Percentiles rank a stretch among this genome's conserved stretches.
Evolutionary conservation across 1,140 invertebrate species (phyloP).

Genomic region (Geopemphigus sp.): DNA sequence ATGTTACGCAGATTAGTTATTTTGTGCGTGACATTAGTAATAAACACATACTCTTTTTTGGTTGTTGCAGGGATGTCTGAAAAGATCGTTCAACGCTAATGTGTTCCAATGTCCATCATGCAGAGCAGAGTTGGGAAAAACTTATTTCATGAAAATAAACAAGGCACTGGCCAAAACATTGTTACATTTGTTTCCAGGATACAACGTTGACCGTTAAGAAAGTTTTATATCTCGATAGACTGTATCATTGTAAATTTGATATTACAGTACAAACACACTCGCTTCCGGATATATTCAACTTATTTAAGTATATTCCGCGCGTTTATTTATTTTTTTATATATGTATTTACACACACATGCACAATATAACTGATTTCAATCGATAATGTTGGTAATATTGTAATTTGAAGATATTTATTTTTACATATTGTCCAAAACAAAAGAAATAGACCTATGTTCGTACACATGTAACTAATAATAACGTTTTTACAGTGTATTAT

Average conservation of each 20-base stretch:
- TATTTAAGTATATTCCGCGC: background rate
- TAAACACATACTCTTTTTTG: slow-evolving; percentile 39
- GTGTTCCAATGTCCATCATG: slow-evolving; percentile 70
- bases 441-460: too few species aligned
- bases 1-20: too few species aligned
- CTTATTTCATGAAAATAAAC: slow-evolving; percentile 51
- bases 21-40: too few species aligned
- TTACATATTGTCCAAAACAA: too few species aligned
- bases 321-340: background rate
- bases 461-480: too few species aligned
- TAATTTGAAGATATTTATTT: too few species aligned
- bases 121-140: slow-evolving; percentile 62
- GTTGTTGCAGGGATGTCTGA: slow-evolving; percentile 61
- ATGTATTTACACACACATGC: background rate
- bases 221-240: background rate
- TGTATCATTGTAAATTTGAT: background rate
- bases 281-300: background rate
- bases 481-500: too few species aligned
- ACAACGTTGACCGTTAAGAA: background rate
- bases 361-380: too few species aligned
- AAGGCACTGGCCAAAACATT: background rate
- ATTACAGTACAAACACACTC: background rate
- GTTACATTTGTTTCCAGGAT: background rate
- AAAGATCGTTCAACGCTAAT: slow-evolving; percentile 67
- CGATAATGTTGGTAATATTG: too few species aligned